phyloP scores from a whole-genome alignment of 2,888 invertebrate species.

The Conus canariensis region DNA sequence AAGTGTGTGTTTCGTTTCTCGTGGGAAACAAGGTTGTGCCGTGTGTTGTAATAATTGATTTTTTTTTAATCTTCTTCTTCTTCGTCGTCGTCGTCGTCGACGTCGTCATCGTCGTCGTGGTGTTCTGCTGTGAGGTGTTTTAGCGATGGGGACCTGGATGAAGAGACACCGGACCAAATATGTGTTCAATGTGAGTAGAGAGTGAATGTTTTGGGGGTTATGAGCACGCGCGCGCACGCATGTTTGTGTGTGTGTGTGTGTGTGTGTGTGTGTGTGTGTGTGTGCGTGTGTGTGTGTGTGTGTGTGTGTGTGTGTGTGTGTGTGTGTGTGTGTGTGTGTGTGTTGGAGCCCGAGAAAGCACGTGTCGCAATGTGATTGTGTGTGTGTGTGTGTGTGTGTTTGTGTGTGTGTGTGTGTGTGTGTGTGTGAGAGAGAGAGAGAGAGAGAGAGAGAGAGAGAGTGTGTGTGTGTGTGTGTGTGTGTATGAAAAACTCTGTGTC shows the following conservation, averaged over 20 bases:
- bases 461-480: background rate
- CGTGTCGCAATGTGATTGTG: background rate
- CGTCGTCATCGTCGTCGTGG: too few species aligned
- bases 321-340: background rate
- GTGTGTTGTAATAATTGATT: background rate
- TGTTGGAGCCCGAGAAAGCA: background rate
- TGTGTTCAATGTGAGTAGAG: slow-evolving; percentile 29
- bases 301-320: background rate
- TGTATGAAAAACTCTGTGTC: background rate
- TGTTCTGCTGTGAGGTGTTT: background rate
- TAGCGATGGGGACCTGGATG: slow-evolving; percentile 21
- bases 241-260: slow-evolving; percentile 13
- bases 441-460: background rate
- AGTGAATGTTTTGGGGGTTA: background rate
- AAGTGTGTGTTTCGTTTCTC: too few species aligned
- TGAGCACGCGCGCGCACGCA: background rate
- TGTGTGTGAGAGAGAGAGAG: too few species aligned
- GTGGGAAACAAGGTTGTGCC: too few species aligned
- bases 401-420: too few species aligned
- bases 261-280: slow-evolving; percentile 9
- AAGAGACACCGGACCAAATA: slow-evolving; percentile 15
- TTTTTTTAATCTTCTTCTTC: too few species aligned
- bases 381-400: background rate
- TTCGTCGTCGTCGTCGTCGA: background rate
- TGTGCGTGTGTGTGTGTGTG: background rate